Evolutionary conservation across 2,113 vertebrate genomes (phyloP), one percentile per base, ranked within the genome.

Genomic region (Platysternon megacephalum): DNA sequence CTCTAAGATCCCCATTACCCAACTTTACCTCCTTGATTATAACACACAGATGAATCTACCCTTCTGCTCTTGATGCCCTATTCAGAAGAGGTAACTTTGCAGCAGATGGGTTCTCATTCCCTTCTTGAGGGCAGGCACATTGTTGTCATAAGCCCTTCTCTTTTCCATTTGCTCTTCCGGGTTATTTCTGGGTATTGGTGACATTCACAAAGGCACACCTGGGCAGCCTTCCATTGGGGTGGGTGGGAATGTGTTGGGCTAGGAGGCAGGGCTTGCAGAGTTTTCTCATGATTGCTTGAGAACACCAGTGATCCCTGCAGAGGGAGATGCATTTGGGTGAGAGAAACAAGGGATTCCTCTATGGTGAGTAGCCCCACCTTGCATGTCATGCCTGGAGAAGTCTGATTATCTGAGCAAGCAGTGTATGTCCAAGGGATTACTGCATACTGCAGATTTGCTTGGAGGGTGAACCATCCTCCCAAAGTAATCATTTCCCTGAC

Each of bases 181-280:
- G 0, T 8, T 88, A 90, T 51, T 84, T 81, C 5, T 53, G 3
- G 22, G 0, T 51, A n/a, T 58, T 72, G 72, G 39, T 44, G 85
- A 55, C 61, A 82, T 0, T 61, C 4, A 1, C 19, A 1, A 22
- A 85, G 46, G 55, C 4, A 21, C 16, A 11, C 26, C 9, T 0
- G 1, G 82, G 44, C 79, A 89, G 49, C 39, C 87, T 80, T 53
- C 65, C 13, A 1, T 58, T 0, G 0, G 42, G 13, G 4, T 79
- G 32, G 82, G 49, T 65, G 79, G 74, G n/a, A 51, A 29, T 42
- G 48, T 21, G 52, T 93, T 82, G 11, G 5, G 39, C 51, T 83
- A 16, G 84, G 79, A n/a, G 85, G 5, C 12, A 13, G 11, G 52
- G 9, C 39, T 89, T 42, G 21, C 28, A 79, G 32, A 2, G 56